A percentile compares a stretch with the other conserved stretches of the same genome.
Conservation (phyloP, 1,140 invertebrate genomes). For the Conus betulinus region DNA sequence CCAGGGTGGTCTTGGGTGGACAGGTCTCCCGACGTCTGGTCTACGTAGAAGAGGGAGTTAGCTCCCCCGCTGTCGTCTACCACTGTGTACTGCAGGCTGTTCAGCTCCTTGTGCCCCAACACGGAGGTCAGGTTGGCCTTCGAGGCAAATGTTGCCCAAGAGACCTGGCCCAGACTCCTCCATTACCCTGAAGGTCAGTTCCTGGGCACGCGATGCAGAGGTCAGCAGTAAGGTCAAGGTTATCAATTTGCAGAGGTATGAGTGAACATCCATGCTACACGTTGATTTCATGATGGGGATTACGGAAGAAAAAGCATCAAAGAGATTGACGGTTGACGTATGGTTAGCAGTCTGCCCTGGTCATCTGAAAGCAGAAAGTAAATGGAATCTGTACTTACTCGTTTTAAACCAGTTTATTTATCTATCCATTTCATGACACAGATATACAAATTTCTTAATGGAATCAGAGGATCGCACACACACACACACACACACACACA, state of each 20-base stretch:
- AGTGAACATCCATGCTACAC: neutral
- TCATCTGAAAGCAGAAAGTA: neutral
- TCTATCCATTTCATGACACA: too few relatives aligned
- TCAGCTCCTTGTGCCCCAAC: conserved; percentile 5
- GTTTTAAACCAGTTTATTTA: too few relatives aligned
- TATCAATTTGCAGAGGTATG: neutral
- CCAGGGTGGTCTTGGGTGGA: conserved; percentile 38
- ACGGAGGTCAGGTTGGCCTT: conserved; percentile 25
- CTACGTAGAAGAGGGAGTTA: conserved; percentile 46
- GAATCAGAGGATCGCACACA: too few relatives aligned
- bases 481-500: too few relatives aligned
- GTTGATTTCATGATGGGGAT: neutral
- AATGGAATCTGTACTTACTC: neutral
- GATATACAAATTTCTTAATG: too few relatives aligned
- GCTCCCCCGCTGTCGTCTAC: neutral
- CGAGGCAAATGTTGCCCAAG: conserved; percentile 34
- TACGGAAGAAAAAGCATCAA: neutral
- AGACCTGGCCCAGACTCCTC: conserved; percentile 28
- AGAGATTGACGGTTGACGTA: neutral
- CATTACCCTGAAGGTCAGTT: conserved; percentile 8
- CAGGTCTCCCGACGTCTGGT: conserved; percentile 44
- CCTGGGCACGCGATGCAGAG: neutral
- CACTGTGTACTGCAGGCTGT: conserved; percentile 26
- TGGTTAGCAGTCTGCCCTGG: neutral
- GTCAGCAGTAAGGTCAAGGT: neutral